Conservation (phyloP, 2,113 vertebrate species). For the Cryptoleucopteryx plumbea region DNA sequence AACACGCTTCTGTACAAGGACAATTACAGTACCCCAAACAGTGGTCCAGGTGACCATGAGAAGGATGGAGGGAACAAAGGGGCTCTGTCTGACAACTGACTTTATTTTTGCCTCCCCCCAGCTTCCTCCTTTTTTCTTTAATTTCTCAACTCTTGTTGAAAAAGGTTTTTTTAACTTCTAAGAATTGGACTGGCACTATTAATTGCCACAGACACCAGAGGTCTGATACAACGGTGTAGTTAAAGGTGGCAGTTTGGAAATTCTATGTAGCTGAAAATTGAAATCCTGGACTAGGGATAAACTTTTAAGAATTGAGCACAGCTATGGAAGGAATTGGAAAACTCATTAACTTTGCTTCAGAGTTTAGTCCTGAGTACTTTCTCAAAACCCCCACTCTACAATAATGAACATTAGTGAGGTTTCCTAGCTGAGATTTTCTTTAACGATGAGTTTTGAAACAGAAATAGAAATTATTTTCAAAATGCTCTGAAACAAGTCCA, state of each 20-base stretch:
- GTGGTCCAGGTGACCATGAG: not conserved
- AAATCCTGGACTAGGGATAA: not conserved
- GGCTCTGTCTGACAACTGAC: not conserved
- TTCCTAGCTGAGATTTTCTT: not conserved
- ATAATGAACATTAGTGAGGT: not conserved
- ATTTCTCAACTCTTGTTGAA: not conserved
- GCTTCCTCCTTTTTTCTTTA: accelerated
- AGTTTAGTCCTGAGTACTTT: not conserved
- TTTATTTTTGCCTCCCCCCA: not conserved
- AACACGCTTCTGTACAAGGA: not conserved
- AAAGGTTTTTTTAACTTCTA: not conserved
- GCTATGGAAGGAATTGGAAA: not conserved
- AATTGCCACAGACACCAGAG: not conserved
- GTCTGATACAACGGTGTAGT: not conserved
- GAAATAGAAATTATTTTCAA: not conserved
- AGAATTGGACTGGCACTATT: not conserved
- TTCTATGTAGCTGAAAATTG: not conserved
- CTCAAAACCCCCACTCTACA: not conserved
- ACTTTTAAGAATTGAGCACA: not conserved
- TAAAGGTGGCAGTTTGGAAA: not conserved
- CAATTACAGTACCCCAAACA: not conserved
- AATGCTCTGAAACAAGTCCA: not conserved
- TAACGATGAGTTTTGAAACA: not conserved
- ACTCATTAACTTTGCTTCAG: not conserved
- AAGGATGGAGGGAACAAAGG: not conserved